Percentiles rank a stretch among this genome's conserved stretches.
phyloP scores from a whole-genome alignment of 1,140 invertebrate species.

The Bombus soroeensis region DNA sequence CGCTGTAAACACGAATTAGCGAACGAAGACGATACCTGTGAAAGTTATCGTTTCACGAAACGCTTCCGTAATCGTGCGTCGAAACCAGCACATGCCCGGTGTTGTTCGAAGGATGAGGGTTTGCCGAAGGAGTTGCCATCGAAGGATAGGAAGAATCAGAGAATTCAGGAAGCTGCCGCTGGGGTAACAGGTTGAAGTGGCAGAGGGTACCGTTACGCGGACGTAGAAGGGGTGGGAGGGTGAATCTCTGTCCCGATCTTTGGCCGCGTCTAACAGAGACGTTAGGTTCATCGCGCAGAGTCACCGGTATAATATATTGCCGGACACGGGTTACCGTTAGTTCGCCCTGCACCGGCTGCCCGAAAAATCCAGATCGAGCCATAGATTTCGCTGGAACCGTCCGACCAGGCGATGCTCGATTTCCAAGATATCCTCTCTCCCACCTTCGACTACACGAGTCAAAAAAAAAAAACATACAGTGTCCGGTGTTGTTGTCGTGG shows the following conservation, averaged over 20 bases:
- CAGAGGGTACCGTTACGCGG: constrained; percentile 37
- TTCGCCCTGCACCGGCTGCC: neutral
- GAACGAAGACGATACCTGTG: no score
- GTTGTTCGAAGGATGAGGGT: no score
- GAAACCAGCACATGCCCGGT: no score
- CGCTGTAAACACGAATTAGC: no score
- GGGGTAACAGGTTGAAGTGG: constrained; percentile 46
- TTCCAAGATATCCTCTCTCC: neutral
- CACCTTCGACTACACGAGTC: neutral
- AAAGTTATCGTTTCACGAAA: no score
- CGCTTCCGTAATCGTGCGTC: no score
- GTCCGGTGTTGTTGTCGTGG: neutral
- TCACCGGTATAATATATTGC: constrained; percentile 43
- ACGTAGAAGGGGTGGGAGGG: constrained; percentile 20
- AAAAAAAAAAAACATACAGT: neutral
- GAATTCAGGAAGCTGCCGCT: neutral
- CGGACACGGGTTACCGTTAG: constrained; percentile 44
- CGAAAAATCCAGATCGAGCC: constrained; percentile 37
- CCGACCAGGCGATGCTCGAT: constrained; percentile 19
- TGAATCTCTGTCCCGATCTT: constrained; percentile 40
- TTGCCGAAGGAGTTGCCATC: neutral
- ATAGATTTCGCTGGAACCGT: constrained; percentile 30
- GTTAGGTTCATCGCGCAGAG: constrained; percentile 12
- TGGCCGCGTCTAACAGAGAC: constrained; percentile 45
- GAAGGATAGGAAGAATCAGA: neutral